Evolutionary conservation across 2,797 vertebrate genomes (phyloP).

Genomic region (Anguilla anguilla): DNA sequence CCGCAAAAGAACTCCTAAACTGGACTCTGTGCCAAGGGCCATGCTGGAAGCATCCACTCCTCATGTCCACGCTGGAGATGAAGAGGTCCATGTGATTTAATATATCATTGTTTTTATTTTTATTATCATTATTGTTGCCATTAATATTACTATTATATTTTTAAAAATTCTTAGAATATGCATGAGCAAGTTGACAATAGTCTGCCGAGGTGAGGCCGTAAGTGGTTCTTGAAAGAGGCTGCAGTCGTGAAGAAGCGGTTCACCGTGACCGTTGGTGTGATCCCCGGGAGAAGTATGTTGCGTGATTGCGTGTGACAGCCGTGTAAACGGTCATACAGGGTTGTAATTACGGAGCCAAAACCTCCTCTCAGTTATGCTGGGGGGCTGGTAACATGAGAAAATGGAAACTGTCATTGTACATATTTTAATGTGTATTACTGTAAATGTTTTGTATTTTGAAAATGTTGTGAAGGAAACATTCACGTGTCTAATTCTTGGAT

Average conservation of each 20-base stretch:
- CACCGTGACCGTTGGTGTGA: background rate
- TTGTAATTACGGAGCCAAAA: background rate
- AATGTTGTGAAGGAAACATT: conserved; percentile 12
- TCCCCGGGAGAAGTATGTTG: background rate
- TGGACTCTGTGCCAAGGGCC: background rate
- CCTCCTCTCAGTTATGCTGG: background rate
- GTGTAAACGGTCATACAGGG: background rate
- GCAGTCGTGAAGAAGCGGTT: background rate
- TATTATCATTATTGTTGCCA: background rate
- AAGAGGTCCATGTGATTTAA: conserved; percentile 19
- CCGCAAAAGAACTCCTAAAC: conserved; percentile 84
- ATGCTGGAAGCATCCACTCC: conserved; percentile 2
- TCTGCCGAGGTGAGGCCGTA: background rate
- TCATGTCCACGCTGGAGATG: background rate
- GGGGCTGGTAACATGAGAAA: background rate
- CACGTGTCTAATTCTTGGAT: conserved; percentile 13
- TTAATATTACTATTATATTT: conserved; percentile 1
- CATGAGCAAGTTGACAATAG: conserved; percentile 5
- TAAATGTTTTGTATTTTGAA: conserved; percentile 7
- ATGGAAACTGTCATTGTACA: background rate
- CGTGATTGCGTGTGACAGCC: background rate
- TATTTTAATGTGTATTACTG: conserved; percentile 13
- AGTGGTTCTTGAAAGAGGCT: background rate
- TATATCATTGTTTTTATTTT: background rate
- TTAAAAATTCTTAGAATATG: background rate